Evolutionary conservation across 2,888 invertebrate genomes (phyloP), one percentile per base, ranked within the genome.

Genomic region (Allolobophora icterica): DNA sequence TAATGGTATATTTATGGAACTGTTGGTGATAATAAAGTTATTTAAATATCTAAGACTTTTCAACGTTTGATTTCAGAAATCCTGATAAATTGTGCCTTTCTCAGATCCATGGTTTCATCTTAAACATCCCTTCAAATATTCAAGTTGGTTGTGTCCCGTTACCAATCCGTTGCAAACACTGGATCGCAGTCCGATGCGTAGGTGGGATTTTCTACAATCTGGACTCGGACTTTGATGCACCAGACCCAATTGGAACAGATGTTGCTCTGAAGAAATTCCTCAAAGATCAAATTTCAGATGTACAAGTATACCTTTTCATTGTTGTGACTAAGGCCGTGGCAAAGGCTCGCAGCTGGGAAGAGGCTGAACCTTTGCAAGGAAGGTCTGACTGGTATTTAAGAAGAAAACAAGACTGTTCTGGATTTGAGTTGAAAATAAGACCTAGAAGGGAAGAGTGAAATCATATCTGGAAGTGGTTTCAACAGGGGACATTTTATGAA

Each of bases 41-140:
- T 71, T 71, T 71, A 71, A 30, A n/a, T 11, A 71, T 71, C 71
- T 71, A 71, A 71, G 71, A 71, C 42, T 30, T 33, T 58, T 52
- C 45, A 33, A 33, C 13, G 21, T 52, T 52, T 89, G 13, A 0
- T 38, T 83, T 89, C 94, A 96, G 96, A 93, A 94, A 95, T 93
- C 94, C 95, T 19, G 93, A 93, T 33, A 93, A 94, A 91, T 92
- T 96, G 58, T 93, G 94, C 89, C 93, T 95, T 45, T 93, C 93
- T 17, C 94, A 95, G 58, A 97, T 98, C 92, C 96, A 97, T 95
- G 99, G 99, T 15, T 98, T 98, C 95, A 99, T 99, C 94, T 96
- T 99, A 91, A 99, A 99, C 95, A 97, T 98, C 94, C 98, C 98
- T 93, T 97, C 97, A 90, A 98, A 98, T 95, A 98, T 97, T 95